Percentiles rank a stretch among this genome's conserved stretches.
phyloP scores from a whole-genome alignment of 2,888 invertebrate genomes.

The Steinernema scapterisci region DNA sequence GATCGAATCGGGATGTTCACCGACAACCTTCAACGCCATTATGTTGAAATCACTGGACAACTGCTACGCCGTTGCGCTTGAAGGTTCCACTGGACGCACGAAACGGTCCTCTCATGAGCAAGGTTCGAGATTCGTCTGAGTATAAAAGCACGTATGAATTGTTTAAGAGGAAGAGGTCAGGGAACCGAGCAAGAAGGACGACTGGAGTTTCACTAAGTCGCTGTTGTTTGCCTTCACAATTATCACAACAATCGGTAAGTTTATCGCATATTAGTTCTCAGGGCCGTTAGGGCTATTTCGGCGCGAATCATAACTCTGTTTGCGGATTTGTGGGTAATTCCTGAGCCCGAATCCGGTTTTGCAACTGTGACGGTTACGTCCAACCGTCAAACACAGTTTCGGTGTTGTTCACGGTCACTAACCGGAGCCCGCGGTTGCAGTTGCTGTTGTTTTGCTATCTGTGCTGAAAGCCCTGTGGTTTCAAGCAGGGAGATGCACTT shows the following conservation, averaged over 20 bases:
- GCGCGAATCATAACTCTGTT: no score
- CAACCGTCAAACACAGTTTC: no score
- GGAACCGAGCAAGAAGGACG: constrained; percentile 34
- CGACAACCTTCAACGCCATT: constrained; percentile 42
- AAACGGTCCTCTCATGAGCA: background rate
- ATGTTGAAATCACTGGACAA: constrained; percentile 49
- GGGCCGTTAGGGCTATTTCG: no score
- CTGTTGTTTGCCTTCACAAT: constrained; percentile 64
- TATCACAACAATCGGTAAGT: constrained; percentile 64
- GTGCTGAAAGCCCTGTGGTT: no score
- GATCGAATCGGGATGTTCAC: constrained; percentile 43
- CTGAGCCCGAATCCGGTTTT: no score
- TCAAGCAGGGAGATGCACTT: no score
- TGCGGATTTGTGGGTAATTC: no score
- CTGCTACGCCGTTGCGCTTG: constrained; percentile 48
- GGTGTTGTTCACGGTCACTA: no score
- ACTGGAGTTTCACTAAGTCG: constrained; percentile 63
- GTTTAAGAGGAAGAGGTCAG: constrained; percentile 22
- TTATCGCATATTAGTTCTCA: background rate
- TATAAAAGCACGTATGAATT: background rate
- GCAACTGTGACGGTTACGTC: no score
- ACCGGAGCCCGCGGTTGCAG: no score
- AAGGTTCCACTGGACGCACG: constrained; percentile 29
- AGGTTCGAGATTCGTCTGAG: constrained; percentile 21
- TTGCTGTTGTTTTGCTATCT: no score